phyloP scores from a whole-genome alignment of 2,113 vertebrate genomes.

The Tyrannus savana region DNA sequence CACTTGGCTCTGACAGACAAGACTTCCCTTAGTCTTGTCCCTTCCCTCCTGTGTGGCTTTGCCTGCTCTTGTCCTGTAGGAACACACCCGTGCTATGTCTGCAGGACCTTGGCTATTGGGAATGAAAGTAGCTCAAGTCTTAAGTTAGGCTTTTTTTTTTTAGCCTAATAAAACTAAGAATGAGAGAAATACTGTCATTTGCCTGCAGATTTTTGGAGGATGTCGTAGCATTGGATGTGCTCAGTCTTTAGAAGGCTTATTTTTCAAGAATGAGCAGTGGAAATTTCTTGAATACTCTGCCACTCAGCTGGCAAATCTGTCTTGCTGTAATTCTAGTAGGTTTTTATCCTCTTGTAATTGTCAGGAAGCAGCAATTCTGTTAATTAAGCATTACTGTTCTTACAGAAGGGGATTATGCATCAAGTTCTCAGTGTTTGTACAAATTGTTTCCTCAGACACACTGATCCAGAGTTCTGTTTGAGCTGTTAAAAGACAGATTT shows the following conservation, averaged over 20 bases:
- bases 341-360: constrained; percentile 32
- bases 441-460: neutral
- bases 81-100: neutral
- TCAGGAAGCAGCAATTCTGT: constrained; percentile 46
- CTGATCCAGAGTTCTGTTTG: neutral
- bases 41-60: neutral
- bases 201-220: neutral
- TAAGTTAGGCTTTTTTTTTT: neutral
- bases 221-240: neutral
- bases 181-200: neutral
- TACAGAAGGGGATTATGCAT: constrained; percentile 19
- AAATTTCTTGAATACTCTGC: constrained; percentile 28
- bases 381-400: constrained; percentile 48
- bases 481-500: neutral
- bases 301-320: constrained; percentile 1
- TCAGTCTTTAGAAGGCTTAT: neutral
- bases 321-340: constrained; percentile 4
- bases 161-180: neutral
- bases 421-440: neutral
- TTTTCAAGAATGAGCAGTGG: constrained; percentile 13
- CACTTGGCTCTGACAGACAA: neutral
- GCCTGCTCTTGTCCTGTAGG: neutral
- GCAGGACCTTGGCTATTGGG: neutral
- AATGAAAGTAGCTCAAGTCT: neutral
- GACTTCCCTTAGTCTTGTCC: neutral